These are phyloP conservation scores for Donacobius atricapilla DNA, from an alignment of 2,113 vertebrate genomes.

Conservation along the genomic window DNA sequence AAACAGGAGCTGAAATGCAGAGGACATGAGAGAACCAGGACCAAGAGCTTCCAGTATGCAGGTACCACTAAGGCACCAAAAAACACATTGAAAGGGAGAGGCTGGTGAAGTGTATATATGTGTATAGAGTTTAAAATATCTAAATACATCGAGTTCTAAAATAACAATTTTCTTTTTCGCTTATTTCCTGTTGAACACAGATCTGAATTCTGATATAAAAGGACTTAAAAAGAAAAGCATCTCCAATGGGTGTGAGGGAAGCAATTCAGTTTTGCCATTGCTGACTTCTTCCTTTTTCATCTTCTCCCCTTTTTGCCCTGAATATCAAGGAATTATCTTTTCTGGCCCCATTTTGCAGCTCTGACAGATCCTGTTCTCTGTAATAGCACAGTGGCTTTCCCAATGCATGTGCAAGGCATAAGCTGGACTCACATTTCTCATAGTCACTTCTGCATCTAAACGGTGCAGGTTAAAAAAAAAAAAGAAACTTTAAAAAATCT, in stretches of 20 bases:
- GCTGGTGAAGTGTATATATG: background rate
- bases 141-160: background rate
- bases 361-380: background rate
- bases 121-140: background rate
- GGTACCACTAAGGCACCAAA: background rate
- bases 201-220: background rate
- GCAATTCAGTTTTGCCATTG: background rate
- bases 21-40: fast-evolving
- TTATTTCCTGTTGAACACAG: background rate
- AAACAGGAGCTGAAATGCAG: background rate
- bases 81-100: background rate
- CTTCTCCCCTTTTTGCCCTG: background rate
- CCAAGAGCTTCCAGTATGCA: background rate
- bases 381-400: background rate
- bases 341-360: background rate
- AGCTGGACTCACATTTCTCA: background rate
- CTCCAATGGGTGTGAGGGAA: fast-evolving
- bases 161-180: background rate
- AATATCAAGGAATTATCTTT: background rate
- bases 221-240: background rate
- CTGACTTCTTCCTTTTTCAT: background rate
- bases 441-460: background rate
- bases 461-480: background rate
- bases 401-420: background rate
- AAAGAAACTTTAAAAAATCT: fast-evolving